phyloP scores from a whole-genome alignment of 2,113 vertebrate genomes.

The Hiodon alosoides region DNA sequence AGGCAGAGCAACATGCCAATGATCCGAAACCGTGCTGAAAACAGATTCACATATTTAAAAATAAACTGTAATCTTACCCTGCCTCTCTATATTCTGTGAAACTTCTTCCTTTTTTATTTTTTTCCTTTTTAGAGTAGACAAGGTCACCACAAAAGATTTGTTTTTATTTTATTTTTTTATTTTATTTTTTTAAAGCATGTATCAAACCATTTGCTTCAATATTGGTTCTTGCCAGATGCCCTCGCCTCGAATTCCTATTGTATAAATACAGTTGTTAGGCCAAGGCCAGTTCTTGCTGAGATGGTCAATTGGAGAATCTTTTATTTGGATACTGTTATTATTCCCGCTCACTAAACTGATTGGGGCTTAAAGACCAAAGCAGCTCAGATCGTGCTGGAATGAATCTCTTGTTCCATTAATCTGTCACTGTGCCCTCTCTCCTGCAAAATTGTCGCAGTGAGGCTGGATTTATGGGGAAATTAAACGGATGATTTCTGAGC shows the following conservation, averaged over 20 bases:
- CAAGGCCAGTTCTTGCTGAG: constrained; percentile 54
- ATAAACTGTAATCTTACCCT: constrained; percentile 4
- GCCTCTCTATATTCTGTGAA: constrained; percentile 4
- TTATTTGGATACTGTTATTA: constrained; percentile 62
- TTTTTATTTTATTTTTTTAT: too few relatives aligned
- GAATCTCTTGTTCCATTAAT: constrained; percentile 71
- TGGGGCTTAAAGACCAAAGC: constrained; percentile 69
- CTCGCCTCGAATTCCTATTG: constrained; percentile 37
- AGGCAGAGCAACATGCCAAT: constrained; percentile 30
- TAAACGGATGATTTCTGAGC: constrained; percentile 59
- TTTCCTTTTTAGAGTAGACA: constrained; percentile 18
- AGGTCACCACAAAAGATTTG: neutral
- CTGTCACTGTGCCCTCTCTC: constrained; percentile 52
- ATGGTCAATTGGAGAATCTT: constrained; percentile 67
- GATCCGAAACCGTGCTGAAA: constrained; percentile 10
- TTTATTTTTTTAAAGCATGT: too few relatives aligned
- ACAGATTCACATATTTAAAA: constrained; percentile 9
- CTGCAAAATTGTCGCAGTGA: constrained; percentile 54
- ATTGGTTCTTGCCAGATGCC: constrained; percentile 38
- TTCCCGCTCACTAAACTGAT: constrained; percentile 66
- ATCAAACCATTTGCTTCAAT: constrained; percentile 37
- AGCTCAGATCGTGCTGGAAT: constrained; percentile 68
- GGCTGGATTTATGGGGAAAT: constrained; percentile 59
- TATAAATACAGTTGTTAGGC: constrained; percentile 35
- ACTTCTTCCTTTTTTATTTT: neutral